Percentiles rank a stretch among this genome's conserved stretches.
Evolutionary conservation across 92 coral and sea anemone species (phyloP).

Genomic region (Phymanthus crucifer): DNA sequence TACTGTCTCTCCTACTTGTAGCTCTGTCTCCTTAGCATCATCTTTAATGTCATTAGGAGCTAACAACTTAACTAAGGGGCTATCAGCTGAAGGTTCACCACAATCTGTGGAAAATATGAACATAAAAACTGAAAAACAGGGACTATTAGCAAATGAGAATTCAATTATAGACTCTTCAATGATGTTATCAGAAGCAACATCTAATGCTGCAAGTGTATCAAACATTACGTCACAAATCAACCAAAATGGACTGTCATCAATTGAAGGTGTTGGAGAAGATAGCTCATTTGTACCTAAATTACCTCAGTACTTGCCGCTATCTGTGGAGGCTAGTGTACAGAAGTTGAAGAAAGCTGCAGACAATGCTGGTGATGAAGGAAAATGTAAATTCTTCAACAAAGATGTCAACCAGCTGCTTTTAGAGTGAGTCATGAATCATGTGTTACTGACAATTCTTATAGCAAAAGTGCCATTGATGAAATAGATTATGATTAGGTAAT

Average conservation of each 20-base stretch:
- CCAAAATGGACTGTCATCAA: constrained; percentile 55
- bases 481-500: background rate
- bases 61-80: constrained; percentile 19
- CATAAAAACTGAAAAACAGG: constrained; percentile 21
- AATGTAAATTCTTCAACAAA: constrained; percentile 92
- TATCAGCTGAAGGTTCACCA: constrained; percentile 38
- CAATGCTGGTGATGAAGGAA: constrained; percentile 80
- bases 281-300: constrained; percentile 54
- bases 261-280: constrained; percentile 18
- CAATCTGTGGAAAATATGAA: constrained; percentile 10
- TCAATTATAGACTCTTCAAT: background rate
- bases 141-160: background rate
- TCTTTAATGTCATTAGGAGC: constrained; percentile 21
- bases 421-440: constrained; percentile 60
- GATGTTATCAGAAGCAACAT: background rate
- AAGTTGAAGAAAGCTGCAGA: constrained; percentile 85
- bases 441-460: background rate
- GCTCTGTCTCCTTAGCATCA: constrained; percentile 27
- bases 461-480: background rate
- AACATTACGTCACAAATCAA: constrained; percentile 14
- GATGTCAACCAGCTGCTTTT: constrained; percentile 93
- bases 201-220: constrained; percentile 10
- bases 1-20: constrained; percentile 24
- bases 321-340: constrained; percentile 69
- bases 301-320: constrained; percentile 77